Percentiles rank a stretch among this genome's conserved stretches.
These are phyloP conservation scores for Heteromurus nitidus DNA, from an alignment of 2,888 invertebrate species.

Conservation along the genomic window DNA sequence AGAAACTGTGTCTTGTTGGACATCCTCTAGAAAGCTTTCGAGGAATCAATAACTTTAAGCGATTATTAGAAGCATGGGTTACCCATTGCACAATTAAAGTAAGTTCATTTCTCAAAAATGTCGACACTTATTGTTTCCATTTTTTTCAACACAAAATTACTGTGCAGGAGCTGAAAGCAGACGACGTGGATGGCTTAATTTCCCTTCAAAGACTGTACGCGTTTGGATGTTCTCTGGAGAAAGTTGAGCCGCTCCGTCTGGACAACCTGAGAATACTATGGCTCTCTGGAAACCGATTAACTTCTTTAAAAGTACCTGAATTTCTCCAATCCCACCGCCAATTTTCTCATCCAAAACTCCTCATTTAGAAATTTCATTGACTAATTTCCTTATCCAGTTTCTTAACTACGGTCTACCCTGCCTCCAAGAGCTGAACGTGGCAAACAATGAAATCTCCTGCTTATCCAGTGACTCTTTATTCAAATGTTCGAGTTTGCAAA, in stretches of 20 bases:
- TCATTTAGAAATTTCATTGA: too few species aligned
- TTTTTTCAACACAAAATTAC: too few species aligned
- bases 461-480: constrained; percentile 67
- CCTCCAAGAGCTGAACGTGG: constrained; percentile 71
- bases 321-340: too few species aligned
- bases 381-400: constrained; percentile 64
- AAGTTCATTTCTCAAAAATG: constrained; percentile 21
- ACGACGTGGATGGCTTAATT: constrained; percentile 67
- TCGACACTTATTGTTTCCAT: constrained; percentile 10
- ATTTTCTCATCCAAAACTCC: too few species aligned
- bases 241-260: constrained; percentile 70
- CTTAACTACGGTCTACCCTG: constrained; percentile 69
- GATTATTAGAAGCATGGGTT: constrained; percentile 70
- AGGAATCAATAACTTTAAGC: constrained; percentile 69
- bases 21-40: constrained; percentile 69
- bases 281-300: constrained; percentile 70
- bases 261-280: constrained; percentile 68
- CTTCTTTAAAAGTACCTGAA: constrained; percentile 67
- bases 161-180: constrained; percentile 66
- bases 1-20: constrained; percentile 71
- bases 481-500: constrained; percentile 68
- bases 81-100: constrained; percentile 69
- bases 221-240: constrained; percentile 68
- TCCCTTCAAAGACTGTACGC: constrained; percentile 69
- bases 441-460: constrained; percentile 69